Evolutionary conservation across 2,888 invertebrate genomes (phyloP).

Genomic region (Julus scanicus): DNA sequence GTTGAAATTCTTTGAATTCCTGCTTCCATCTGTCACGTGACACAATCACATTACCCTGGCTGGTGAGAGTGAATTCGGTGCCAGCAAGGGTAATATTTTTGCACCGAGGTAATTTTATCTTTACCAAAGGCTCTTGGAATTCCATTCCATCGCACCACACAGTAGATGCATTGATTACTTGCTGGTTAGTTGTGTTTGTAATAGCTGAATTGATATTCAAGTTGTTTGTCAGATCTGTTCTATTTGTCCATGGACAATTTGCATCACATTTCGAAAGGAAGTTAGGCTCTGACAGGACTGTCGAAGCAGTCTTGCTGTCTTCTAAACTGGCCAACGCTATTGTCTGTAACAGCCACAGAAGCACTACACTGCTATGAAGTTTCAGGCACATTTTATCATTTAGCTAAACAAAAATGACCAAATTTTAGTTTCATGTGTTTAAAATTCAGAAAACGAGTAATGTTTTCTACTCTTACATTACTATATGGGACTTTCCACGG

Average conservation of each 20-base stretch:
- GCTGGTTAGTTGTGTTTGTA: neutral
- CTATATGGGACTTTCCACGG: no score
- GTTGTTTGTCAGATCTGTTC: neutral
- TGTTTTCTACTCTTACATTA: no score
- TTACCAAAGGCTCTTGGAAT: conserved; percentile 15
- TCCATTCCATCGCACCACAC: neutral
- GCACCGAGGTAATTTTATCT: neutral
- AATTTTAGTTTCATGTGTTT: no score
- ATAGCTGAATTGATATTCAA: neutral
- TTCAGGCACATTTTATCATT: neutral
- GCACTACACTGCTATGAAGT: neutral
- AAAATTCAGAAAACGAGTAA: no score
- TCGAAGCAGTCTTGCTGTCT: neutral
- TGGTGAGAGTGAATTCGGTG: conserved; percentile 19
- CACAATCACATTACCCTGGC: neutral
- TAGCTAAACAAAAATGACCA: neutral
- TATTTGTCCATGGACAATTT: conserved; percentile 15
- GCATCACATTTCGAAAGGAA: neutral
- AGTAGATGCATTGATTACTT: neutral
- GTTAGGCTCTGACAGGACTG: neutral
- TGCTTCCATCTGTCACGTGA: neutral
- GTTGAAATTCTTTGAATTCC: neutral
- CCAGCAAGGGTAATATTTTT: conserved; percentile 43
- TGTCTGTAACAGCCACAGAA: neutral
- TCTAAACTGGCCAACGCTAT: neutral